Conservation (phyloP, 2,888 invertebrate species). For the Athrips mouffetella region DNA sequence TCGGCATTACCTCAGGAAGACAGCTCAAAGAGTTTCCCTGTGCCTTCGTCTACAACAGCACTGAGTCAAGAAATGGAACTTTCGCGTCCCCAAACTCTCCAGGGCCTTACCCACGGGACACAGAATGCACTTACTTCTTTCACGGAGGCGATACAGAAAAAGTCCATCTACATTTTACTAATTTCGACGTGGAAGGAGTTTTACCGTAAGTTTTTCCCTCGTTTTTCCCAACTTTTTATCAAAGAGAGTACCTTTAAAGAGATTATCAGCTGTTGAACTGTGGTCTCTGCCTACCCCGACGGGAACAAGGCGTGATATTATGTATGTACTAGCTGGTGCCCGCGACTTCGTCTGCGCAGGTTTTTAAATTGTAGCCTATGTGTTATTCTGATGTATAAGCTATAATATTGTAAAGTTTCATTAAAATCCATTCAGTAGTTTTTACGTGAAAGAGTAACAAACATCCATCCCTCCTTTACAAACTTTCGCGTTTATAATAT, state of each 20-base stretch:
- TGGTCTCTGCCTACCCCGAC: too few relatives aligned
- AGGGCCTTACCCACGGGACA: conserved; percentile 92
- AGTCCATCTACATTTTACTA: conserved; percentile 90
- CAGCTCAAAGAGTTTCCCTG: conserved; percentile 88
- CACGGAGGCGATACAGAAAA: conserved; percentile 87
- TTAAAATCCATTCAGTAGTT: too few relatives aligned
- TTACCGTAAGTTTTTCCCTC: conserved; percentile 85
- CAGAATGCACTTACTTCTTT: conserved; percentile 95
- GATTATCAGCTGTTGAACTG: too few relatives aligned
- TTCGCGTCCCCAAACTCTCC: conserved; percentile 95
- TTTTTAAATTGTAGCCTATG: too few relatives aligned
- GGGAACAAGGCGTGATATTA: too few relatives aligned
- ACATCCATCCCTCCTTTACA: too few relatives aligned
- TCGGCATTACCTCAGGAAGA: conserved; percentile 89
- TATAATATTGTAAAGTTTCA: too few relatives aligned
- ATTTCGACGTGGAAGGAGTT: conserved; percentile 96
- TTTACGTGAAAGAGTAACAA: too few relatives aligned
- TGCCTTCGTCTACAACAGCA: conserved; percentile 93
- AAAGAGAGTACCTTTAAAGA: not conserved
- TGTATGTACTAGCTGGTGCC: too few relatives aligned
- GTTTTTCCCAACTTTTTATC: not conserved
- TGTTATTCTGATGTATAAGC: too few relatives aligned
- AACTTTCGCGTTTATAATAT: too few relatives aligned
- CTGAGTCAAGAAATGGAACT: conserved; percentile 86
- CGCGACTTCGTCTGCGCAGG: too few relatives aligned